Conservation (phyloP, 2,888 invertebrate genomes). For the Creontiades dilutus region DNA sequence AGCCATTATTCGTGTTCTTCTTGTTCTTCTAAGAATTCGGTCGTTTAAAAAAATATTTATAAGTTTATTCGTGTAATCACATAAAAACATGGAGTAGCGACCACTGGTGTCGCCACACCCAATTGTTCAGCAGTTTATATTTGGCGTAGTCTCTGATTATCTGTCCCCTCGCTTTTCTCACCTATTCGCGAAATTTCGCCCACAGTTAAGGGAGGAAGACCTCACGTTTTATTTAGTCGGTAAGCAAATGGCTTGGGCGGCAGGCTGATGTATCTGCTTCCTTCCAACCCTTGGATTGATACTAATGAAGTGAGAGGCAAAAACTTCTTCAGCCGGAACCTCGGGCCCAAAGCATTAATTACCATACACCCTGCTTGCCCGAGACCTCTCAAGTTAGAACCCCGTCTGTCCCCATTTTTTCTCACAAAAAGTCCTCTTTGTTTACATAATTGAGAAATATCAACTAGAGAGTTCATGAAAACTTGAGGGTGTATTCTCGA, state of each 20-base stretch:
- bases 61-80: too few relatives aligned
- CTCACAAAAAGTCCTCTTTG: constrained; percentile 45
- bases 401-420: constrained; percentile 16
- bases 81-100: too few relatives aligned
- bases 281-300: constrained; percentile 46
- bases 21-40: too few relatives aligned
- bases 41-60: too few relatives aligned
- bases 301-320: constrained; percentile 60
- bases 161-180: too few relatives aligned
- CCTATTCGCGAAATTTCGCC: neutral
- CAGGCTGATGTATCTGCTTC: neutral
- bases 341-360: constrained; percentile 40
- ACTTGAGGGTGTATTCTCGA: neutral
- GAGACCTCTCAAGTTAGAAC: constrained; percentile 20
- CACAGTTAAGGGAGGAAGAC: neutral
- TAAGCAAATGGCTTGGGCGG: neutral
- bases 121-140: too few relatives aligned
- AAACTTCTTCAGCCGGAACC: constrained; percentile 15
- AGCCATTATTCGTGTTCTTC: too few relatives aligned
- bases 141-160: too few relatives aligned
- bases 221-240: neutral
- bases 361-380: constrained; percentile 35
- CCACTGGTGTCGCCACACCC: too few relatives aligned
- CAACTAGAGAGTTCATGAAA: constrained; percentile 11
- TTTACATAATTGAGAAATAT: constrained; percentile 56